Base-by-base conservation (phyloP, 2,113 vertebrate species). In the Myrmecophaga tridactyla region DNA sequence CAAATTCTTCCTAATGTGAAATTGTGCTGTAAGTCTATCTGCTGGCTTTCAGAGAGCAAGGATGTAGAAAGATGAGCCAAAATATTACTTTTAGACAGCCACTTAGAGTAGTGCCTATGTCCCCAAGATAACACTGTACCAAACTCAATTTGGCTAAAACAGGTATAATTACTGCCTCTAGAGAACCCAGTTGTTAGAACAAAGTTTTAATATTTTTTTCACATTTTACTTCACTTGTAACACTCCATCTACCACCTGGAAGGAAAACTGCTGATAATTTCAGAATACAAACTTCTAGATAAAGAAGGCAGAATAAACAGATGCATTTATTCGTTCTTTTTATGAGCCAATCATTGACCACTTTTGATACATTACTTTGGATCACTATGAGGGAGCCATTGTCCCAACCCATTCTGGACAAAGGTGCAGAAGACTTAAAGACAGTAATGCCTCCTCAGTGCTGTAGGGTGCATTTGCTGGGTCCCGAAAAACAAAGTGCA, bases 101-200 rank as follows among this genome's bases (percentile, higher is more conserved):
- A 29, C 14, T 93, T 43, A 77, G 31, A n/a, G n/a, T n/a, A 83
- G 10, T n/a, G 88, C 1, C 15, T 34, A 76, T 29, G 36, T 53
- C 8, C 29, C 25, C 10, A 91, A 67, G 36, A 78, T 21, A 11
- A 87, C 17, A n/a, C n/a, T n/a, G n/a, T n/a, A n/a, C n/a, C n/a
- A n/a, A n/a, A n/a, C n/a, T n/a, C n/a, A n/a, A n/a, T 90, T 83
- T 94, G 48, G 75, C 46, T 82, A 43, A 73, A 90, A 73, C 20
- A n/a, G n/a, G n/a, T n/a, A n/a, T n/a, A n/a, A n/a, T n/a, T n/a
- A n/a, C 21, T 81, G 31, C 31, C 75, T 72, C 46, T 60, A 67
- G 65, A 73, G 27, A 90, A 86, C 27, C n/a, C 14, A 81, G 34
- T 29, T 73, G 39, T 80, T 46, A 43, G 90, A 85, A 39, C 25